These are phyloP conservation scores for Didymodactylos carnosus DNA, from an alignment of 2,888 invertebrate species.

Conservation along the genomic window DNA sequence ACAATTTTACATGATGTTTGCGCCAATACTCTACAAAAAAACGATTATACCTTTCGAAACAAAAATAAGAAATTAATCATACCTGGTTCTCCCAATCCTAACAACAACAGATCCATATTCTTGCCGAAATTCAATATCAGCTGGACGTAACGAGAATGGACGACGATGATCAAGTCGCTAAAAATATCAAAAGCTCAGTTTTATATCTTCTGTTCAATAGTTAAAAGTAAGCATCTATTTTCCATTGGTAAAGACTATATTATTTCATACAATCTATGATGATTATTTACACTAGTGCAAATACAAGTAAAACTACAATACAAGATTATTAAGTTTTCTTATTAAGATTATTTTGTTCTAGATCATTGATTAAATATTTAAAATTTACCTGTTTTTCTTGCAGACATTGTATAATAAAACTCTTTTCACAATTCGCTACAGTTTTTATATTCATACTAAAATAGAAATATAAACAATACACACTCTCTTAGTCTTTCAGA, in stretches of 20 bases:
- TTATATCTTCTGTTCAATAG: too few relatives aligned
- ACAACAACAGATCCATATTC: background rate
- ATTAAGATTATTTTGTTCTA: too few relatives aligned
- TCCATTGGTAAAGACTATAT: too few relatives aligned
- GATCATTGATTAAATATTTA: too few relatives aligned
- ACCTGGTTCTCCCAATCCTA: background rate
- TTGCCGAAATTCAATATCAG: background rate
- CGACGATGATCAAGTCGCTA: background rate
- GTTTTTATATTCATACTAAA: background rate
- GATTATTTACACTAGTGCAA: too few relatives aligned
- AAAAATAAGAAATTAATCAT: background rate
- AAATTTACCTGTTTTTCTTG: background rate
- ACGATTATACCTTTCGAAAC: background rate
- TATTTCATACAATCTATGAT: too few relatives aligned
- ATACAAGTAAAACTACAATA: too few relatives aligned
- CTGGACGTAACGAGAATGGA: background rate
- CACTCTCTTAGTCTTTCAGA: too few relatives aligned
- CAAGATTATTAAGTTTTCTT: too few relatives aligned
- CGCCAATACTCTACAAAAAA: constrained; percentile 48
- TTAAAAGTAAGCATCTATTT: too few relatives aligned
- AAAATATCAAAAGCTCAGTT: too few relatives aligned
- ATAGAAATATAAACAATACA: too few relatives aligned
- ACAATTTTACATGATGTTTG: constrained; percentile 71
- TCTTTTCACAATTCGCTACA: background rate
- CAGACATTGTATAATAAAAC: background rate